Percentiles rank a stretch among this genome's conserved stretches.
phyloP scores from a whole-genome alignment of 2,113 vertebrate genomes.

The Siniperca chuatsi region DNA sequence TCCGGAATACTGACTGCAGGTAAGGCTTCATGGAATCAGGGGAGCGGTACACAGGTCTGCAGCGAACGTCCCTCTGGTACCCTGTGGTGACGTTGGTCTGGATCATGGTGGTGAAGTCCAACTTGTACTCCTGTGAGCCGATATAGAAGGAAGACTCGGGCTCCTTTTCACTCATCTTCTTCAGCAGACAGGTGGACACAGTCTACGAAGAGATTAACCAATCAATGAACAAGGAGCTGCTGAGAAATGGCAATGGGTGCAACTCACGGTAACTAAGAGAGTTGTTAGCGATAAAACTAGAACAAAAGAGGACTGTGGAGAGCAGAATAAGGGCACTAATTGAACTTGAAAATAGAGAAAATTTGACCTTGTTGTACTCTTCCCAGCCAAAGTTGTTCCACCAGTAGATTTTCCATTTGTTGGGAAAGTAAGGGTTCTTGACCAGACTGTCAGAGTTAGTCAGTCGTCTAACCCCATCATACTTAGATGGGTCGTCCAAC shows the following conservation, averaged over 20 bases:
- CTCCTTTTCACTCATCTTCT: constrained; percentile 36
- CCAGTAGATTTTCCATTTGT: constrained; percentile 66
- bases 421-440: constrained; percentile 61
- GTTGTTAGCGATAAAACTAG: background rate
- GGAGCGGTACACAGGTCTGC: constrained; percentile 64
- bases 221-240: background rate
- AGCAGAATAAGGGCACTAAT: background rate
- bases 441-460: constrained; percentile 48
- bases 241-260: background rate
- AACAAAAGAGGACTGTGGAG: background rate
- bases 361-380: constrained; percentile 52
- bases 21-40: constrained; percentile 46
- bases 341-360: background rate
- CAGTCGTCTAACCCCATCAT: constrained; percentile 61
- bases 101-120: constrained; percentile 70
- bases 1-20: constrained; percentile 53
- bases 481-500: background rate
- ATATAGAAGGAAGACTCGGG: constrained; percentile 32
- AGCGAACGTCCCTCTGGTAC: constrained; percentile 44
- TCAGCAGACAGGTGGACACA: constrained; percentile 30
- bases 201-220: constrained; percentile 21
- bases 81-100: constrained; percentile 62
- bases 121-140: constrained; percentile 21
- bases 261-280: background rate
- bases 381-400: constrained; percentile 32